phyloP scores from a whole-genome alignment of 2,797 vertebrate species.

The Alauda arvensis region DNA sequence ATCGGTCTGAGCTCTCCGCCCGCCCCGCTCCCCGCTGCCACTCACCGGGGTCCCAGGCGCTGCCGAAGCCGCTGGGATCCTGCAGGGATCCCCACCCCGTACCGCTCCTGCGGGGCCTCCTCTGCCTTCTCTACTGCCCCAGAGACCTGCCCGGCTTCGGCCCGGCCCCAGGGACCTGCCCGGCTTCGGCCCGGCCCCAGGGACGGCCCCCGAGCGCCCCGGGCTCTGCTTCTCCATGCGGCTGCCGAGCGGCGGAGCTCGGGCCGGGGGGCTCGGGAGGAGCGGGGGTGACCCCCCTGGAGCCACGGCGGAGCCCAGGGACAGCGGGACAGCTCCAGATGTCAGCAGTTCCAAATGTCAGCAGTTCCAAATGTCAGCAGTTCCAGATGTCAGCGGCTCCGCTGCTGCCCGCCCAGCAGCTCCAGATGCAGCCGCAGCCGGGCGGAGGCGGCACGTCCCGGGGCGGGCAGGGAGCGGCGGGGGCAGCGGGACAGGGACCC shows the following conservation, averaged over 20 bases:
- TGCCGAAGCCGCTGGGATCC: not conserved
- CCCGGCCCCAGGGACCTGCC: too few species aligned
- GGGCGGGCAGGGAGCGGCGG: not conserved
- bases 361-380: not conserved
- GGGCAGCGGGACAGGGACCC: not conserved
- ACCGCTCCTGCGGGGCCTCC: not conserved
- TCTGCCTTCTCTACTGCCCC: not conserved
- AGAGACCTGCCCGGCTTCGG: too few species aligned
- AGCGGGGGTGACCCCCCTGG: too few species aligned
- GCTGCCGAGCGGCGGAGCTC: not conserved
- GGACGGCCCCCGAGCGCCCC: not conserved
- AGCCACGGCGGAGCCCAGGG: not conserved
- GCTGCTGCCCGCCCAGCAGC: too few species aligned
- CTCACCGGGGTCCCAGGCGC: not conserved
- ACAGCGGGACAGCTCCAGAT: not conserved
- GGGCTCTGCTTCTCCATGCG: too few species aligned
- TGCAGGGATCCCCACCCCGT: too few species aligned
- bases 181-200: not conserved
- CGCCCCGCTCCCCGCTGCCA: not conserved
- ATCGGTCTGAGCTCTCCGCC: not conserved
- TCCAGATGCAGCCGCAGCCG: too few species aligned
- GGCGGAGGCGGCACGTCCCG: not conserved
- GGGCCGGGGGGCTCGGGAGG: too few species aligned
- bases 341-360: not conserved
- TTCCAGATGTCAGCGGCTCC: not conserved